Evolutionary conservation across 2,797 vertebrate species (phyloP), one percentile per base, ranked within the genome.

Genomic region (Sebastes cheni): DNA sequence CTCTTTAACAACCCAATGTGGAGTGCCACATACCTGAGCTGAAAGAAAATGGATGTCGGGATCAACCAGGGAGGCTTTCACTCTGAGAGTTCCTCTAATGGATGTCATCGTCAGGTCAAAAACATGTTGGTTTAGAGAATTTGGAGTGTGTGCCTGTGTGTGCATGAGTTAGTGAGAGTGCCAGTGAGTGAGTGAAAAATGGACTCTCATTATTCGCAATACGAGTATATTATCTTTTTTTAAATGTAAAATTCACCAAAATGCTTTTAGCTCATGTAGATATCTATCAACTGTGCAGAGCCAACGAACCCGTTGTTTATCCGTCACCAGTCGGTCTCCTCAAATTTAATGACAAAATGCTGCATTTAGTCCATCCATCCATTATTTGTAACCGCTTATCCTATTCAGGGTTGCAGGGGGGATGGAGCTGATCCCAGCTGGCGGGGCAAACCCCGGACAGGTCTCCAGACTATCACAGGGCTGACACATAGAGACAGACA

Each of bases 11-110:
- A 54, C 30, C 64, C 52, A 7, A 6, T 16, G 52, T 82, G 52
- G 70, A 91, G 85, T 32, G 82, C 67, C 80, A 77, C 89, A 91
- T 91, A 89, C 89, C 89, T 86, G 88, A 80, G 85, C 85, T 83
- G 77, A 88, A 84, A 90, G 86, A 80, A 80, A 89, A 85, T 75
- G 82, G 84, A 84, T 74, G 75, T 80, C 30, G 32, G 80, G 73
- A 85, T 81, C 82, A 87, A 83, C 74, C 75, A 65, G 77, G n/a
- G 79, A 78, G 84, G 77, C 66, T 85, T 86, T 54, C 23, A 39
- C 78, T 58, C 46, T 18, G 59, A 77, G 70, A 62, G 80, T n/a
- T 77, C 25, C 70, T 67, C 25, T 81, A 89, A 81, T 91, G 85
- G 82, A 82, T 75, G 88, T 87, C 83, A 84, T 59, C 32, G 23